Percentiles rank a stretch among this genome's conserved stretches.
Conservation (phyloP, 2,888 invertebrate species). For the Seladonia tumulorum region DNA sequence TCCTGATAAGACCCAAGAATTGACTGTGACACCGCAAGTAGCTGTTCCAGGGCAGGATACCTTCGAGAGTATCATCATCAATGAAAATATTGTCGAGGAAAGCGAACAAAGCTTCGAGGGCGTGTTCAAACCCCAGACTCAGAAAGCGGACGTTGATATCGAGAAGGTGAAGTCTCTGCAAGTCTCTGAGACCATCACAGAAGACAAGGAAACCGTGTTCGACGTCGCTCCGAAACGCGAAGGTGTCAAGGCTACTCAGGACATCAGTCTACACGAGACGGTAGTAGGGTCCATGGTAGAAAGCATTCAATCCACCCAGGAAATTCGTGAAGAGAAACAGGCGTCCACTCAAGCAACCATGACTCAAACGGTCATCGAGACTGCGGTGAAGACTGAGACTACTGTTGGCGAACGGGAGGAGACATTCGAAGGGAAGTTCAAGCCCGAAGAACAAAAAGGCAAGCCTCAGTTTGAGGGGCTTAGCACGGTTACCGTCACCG, state of each 20-base stretch:
- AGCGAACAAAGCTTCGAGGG: conserved; percentile 82
- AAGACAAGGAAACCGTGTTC: conserved; percentile 81
- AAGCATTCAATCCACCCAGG: conserved; percentile 73
- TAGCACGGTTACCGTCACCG: conserved; percentile 70
- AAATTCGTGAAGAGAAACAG: conserved; percentile 71
- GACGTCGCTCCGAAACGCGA: conserved; percentile 61
- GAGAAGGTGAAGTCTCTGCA: conserved; percentile 82
- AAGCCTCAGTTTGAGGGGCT: conserved; percentile 68
- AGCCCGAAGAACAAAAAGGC: conserved; percentile 70
- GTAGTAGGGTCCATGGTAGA: conserved; percentile 74
- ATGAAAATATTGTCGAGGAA: conserved; percentile 84
- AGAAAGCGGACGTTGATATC: conserved; percentile 84
- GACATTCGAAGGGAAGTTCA: conserved; percentile 72
- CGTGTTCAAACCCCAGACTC: conserved; percentile 80
- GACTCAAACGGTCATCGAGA: conserved; percentile 73
- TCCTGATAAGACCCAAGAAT: conserved; percentile 68
- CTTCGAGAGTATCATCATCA: conserved; percentile 86
- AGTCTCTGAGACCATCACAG: conserved; percentile 80
- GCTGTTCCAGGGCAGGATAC: conserved; percentile 85
- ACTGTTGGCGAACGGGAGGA: conserved; percentile 83
- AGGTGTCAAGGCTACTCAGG: conserved; percentile 64
- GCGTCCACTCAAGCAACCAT: conserved; percentile 72
- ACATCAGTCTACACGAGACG: conserved; percentile 73
- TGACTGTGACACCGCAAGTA: conserved; percentile 79
- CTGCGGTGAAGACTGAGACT: conserved; percentile 76